phyloP scores from a whole-genome alignment of 2,113 vertebrate genomes.

The Clarias macrocephalus region DNA sequence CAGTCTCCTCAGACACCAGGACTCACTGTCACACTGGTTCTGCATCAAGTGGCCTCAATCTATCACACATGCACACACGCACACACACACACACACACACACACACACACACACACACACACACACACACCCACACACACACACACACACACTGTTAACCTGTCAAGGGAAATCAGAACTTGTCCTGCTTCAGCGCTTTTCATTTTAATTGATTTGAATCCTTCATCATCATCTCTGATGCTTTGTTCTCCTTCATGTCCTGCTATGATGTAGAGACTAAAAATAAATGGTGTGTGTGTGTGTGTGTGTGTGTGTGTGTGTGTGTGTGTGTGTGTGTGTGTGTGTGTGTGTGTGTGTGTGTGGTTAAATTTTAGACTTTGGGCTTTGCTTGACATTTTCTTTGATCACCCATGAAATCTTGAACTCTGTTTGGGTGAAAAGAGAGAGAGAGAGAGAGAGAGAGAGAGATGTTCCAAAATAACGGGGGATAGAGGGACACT shows the following conservation, averaged over 20 bases:
- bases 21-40: constrained; percentile 24
- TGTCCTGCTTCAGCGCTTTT: not conserved
- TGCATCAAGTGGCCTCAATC: constrained; percentile 37
- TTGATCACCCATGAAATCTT: not conserved
- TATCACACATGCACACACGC: too few relatives aligned
- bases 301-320: not conserved
- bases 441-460: not conserved
- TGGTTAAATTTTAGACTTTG: not conserved
- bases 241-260: constrained; percentile 2
- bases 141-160: constrained; percentile 11
- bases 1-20: not conserved
- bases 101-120: too few relatives aligned
- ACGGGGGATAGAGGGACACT: not conserved
- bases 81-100: too few relatives aligned
- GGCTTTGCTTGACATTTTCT: not conserved
- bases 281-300: constrained; percentile 2
- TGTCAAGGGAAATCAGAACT: constrained; percentile 14
- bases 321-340: not conserved
- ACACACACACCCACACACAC: constrained; percentile 17
- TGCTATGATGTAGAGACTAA: not conserved
- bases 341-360: too few relatives aligned
- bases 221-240: not conserved
- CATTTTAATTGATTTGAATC: not conserved
- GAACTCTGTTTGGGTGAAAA: not conserved
- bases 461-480: not conserved